These are phyloP conservation scores for Fopius arisanus DNA, from an alignment of 1,140 invertebrate genomes.

Conservation along the genomic window DNA sequence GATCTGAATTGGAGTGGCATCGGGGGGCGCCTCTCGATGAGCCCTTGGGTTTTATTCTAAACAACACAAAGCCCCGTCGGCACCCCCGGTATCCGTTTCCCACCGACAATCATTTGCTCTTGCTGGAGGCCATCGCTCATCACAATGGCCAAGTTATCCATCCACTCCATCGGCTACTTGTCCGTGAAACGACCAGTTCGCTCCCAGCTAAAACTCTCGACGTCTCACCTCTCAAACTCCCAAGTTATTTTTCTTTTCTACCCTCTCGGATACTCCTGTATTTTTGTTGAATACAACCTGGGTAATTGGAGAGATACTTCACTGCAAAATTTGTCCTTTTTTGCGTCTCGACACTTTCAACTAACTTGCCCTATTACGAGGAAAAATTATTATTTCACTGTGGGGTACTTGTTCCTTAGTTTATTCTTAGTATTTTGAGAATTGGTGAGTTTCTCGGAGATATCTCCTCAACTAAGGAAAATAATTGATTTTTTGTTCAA, in stretches of 20 bases:
- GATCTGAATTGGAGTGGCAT: constrained; percentile 22
- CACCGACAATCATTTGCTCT: constrained; percentile 61
- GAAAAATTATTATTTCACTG: not conserved
- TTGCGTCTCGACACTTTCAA: not conserved
- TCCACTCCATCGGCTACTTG: constrained; percentile 61
- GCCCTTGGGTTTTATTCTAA: constrained; percentile 61
- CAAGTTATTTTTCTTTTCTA: constrained; percentile 14
- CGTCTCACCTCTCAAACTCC: constrained; percentile 37
- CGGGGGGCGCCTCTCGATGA: constrained; percentile 46
- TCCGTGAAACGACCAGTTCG: constrained; percentile 54
- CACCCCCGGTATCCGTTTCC: constrained; percentile 36
- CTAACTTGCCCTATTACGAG: not conserved
- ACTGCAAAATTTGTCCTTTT: not conserved
- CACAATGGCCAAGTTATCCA: constrained; percentile 63
- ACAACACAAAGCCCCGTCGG: constrained; percentile 61
- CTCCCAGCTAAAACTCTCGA: constrained; percentile 42
- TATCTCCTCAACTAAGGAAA: too few species aligned
- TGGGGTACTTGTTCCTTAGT: too few species aligned
- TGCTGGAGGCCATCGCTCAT: constrained; percentile 58
- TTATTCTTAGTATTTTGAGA: too few species aligned
- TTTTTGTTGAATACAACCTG: not conserved
- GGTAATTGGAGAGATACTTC: not conserved
- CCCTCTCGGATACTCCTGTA: not conserved
- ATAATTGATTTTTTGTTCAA: too few species aligned
- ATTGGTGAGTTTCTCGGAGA: too few species aligned